phyloP scores from a whole-genome alignment of 2,113 vertebrate species.

The Symphodus melops region DNA sequence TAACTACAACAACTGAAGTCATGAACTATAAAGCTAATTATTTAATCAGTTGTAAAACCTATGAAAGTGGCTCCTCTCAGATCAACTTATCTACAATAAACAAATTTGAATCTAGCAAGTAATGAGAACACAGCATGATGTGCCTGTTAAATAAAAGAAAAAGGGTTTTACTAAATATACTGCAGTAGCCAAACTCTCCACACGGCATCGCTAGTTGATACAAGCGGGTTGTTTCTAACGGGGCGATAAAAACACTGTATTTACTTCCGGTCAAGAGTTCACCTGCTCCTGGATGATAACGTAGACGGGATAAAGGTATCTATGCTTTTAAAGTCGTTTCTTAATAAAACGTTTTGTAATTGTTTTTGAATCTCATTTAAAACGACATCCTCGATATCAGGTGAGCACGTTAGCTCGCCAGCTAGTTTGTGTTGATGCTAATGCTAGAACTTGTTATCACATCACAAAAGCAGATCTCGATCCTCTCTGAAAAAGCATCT shows the following conservation, averaged over 20 bases:
- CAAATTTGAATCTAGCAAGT: no score
- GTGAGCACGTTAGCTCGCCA: background rate
- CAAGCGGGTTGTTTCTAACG: no score
- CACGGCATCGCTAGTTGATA: constrained; percentile 1
- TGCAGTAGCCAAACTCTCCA: constrained; percentile 57
- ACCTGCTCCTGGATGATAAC: constrained; percentile 41
- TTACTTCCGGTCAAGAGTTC: constrained; percentile 69
- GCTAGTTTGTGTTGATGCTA: constrained; percentile 27
- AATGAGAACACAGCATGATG: background rate
- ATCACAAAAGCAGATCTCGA: background rate
- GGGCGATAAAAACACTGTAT: constrained; percentile 37
- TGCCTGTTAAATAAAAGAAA: background rate
- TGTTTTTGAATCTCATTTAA: background rate
- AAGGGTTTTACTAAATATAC: background rate
- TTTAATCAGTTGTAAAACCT: no score
- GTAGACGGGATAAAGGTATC: constrained; percentile 57
- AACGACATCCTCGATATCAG: background rate
- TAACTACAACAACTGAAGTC: background rate
- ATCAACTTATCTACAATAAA: no score
- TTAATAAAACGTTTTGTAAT: background rate
- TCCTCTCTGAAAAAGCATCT: background rate
- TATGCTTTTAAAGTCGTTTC: background rate
- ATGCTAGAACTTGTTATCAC: constrained; percentile 1
- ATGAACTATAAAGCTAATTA: no score
- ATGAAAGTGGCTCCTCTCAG: no score